Conservation (phyloP, 2,888 invertebrate genomes). For the Coleophora deauratella region DNA sequence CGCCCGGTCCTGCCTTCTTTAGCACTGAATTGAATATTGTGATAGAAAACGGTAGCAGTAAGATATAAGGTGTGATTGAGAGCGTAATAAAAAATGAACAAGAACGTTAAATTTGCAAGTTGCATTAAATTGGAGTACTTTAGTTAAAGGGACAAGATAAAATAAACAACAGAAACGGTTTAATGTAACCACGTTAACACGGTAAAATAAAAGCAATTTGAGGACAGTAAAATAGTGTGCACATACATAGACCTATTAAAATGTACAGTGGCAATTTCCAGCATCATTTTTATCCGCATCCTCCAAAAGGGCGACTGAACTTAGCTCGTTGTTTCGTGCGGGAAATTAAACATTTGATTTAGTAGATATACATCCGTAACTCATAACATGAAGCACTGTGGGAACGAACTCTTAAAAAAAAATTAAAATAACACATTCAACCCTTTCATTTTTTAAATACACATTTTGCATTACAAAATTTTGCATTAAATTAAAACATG, state of each 20-base stretch:
- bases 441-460: conserved; percentile 39
- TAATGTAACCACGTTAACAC: too few species aligned
- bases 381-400: conserved; percentile 42
- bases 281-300: conserved; percentile 7
- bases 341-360: conserved; percentile 64
- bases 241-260: too few species aligned
- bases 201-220: too few species aligned
- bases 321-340: conserved; percentile 48
- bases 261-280: too few species aligned
- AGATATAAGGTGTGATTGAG: too few species aligned
- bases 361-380: conserved; percentile 46
- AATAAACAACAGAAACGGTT: too few species aligned
- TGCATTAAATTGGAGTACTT: too few species aligned
- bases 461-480: conserved; percentile 39
- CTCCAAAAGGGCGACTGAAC: conserved; percentile 21
- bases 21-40: conserved; percentile 1
- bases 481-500: neutral
- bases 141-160: too few species aligned
- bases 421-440: conserved; percentile 24
- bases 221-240: too few species aligned
- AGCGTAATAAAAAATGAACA: too few species aligned
- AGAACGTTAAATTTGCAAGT: too few species aligned
- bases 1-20: conserved; percentile 11
- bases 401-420: conserved; percentile 29
- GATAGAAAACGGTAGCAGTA: neutral